Evolutionary conservation across 2,797 vertebrate genomes (phyloP), one percentile per base, ranked within the genome.

Genomic region (Periophthalmus magnuspinnatus): DNA sequence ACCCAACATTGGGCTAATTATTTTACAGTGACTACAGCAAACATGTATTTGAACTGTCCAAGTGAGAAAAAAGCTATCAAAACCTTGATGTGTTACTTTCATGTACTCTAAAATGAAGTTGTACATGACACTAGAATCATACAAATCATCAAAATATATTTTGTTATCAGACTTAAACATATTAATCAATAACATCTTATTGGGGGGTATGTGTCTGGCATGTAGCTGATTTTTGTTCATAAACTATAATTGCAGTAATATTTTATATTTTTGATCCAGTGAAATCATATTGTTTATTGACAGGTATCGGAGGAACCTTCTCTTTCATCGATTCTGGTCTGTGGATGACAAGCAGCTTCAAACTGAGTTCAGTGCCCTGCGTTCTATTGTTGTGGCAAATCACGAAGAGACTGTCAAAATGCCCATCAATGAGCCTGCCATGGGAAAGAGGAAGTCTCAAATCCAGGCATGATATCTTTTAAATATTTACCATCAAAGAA

Each of bases 311-410:
- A 96, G 81, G 80, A 96, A 94, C 88, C 93, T 99, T 62, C 93
- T 98, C 69, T 99, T 99, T 84, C 97, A 99, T 74, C 96, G 98
- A 14, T 99, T 98, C 93, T 99, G 98, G 98, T 99, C 97, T 0
- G 97, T 99, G 88, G 97, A 99, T 0, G 97, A 99, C 89, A 97
- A 96, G 19, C 96, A 98, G 92, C 85, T 99, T 47, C 95, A 98
- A 93, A 99, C 97, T 0, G 94, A 96, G 9, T 99, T 95, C 83
- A 98, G 97, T 0, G 94, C 97, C 7, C 93, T 99, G 80, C 94
- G 96, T 54, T 99, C 98, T 84, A 95, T 98, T 0, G 98, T 99
- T 10, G 95, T 99, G 75, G 93, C 97, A 77, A 99, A 99, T 90
- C 94, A 96, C 0, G 97, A 99, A 77, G 98, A 99, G 83, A 95